Conservation (phyloP, 2,797 vertebrate genomes). For the Alca torda region DNA sequence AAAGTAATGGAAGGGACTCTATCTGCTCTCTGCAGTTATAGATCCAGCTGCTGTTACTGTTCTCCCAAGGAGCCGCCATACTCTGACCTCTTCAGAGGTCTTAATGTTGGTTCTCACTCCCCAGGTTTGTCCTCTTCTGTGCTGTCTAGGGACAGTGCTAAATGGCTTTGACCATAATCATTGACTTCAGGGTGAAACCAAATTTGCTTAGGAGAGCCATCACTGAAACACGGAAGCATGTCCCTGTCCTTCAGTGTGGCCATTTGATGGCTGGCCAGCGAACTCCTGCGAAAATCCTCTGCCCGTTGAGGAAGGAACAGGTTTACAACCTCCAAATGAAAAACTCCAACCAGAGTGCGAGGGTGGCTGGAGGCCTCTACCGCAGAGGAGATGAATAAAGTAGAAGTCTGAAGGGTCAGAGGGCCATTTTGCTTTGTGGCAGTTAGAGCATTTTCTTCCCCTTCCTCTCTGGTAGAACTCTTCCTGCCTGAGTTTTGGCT, state of each 20-base stretch:
- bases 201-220: not conserved
- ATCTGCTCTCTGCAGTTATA: not conserved
- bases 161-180: not conserved
- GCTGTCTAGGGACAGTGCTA: not conserved
- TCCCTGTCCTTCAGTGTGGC: not conserved
- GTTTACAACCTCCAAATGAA: not conserved
- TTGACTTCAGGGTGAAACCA: not conserved
- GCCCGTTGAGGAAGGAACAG: not conserved
- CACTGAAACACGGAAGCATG: not conserved
- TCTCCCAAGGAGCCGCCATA: fast-evolving
- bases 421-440: not conserved
- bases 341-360: too few relatives aligned
- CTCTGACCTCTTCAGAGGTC: not conserved
- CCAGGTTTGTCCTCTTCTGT: not conserved
- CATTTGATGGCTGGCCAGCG: not conserved
- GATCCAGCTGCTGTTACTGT: not conserved
- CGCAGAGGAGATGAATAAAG: not conserved
- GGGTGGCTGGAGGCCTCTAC: not conserved
- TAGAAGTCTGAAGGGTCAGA: not conserved
- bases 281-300: not conserved
- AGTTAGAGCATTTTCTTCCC: not conserved
- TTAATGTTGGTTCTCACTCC: not conserved
- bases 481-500: not conserved
- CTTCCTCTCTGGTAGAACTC: not conserved
- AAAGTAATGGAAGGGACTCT: not conserved